Evolutionary conservation across 2,797 vertebrate genomes (phyloP).

Genomic region (Orestias chungarensis): DNA sequence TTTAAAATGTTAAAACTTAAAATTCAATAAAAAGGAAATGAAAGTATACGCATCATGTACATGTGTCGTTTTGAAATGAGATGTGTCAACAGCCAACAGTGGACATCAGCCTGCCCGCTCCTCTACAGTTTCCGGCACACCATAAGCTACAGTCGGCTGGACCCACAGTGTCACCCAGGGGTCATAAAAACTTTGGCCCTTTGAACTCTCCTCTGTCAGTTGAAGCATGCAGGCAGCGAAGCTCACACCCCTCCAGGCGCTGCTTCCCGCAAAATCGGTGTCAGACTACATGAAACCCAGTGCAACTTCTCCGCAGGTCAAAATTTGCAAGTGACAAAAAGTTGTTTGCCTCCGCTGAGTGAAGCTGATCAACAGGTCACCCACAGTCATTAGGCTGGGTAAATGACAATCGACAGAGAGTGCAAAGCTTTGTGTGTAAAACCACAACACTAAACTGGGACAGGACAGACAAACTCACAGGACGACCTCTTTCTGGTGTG

Average conservation of each 20-base stretch:
- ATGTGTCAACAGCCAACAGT: constrained; percentile 32
- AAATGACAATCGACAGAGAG: constrained; percentile 52
- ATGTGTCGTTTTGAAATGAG: neutral
- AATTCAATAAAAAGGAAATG: neutral
- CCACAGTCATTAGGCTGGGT: constrained; percentile 38
- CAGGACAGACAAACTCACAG: neutral
- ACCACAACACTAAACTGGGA: neutral
- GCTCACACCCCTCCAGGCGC: constrained; percentile 43
- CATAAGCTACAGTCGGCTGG: constrained; percentile 54
- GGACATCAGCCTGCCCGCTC: constrained; percentile 14
- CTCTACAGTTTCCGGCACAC: constrained; percentile 23
- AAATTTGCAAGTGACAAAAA: constrained; percentile 43
- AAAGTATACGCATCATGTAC: neutral
- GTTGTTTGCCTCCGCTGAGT: constrained; percentile 11
- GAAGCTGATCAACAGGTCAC: constrained; percentile 48
- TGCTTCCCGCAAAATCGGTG: constrained; percentile 65
- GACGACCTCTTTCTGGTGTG: constrained; percentile 32
- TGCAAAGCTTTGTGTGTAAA: constrained; percentile 20
- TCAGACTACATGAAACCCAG: constrained; percentile 53
- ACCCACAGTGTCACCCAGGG: constrained; percentile 55
- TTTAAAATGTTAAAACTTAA: neutral
- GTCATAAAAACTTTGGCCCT: constrained; percentile 64
- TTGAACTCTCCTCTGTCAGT: constrained; percentile 67
- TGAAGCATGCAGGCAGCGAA: constrained; percentile 57
- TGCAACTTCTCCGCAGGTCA: constrained; percentile 29